A percentile compares a stretch with the other conserved stretches of the same genome.
Evolutionary conservation across 2,888 invertebrate species (phyloP).

Genomic region (Meloe dianella): DNA sequence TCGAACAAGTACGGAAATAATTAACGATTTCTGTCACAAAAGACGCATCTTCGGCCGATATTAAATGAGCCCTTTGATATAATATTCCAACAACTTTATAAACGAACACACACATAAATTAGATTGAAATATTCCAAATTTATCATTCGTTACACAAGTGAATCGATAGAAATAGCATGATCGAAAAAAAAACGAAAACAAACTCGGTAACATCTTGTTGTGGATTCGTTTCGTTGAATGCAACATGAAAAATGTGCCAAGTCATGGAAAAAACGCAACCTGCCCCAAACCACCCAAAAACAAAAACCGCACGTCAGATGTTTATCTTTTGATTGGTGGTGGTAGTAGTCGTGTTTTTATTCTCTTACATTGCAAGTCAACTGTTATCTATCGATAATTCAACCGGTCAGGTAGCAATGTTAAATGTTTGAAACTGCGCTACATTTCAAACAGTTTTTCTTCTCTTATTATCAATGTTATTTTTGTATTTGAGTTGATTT

Average conservation of each 20-base stretch:
- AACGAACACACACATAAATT: background rate
- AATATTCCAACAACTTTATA: background rate
- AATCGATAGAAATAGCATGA: background rate
- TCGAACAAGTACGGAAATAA: conserved; percentile 10
- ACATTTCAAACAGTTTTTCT: background rate
- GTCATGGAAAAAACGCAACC: conserved; percentile 5
- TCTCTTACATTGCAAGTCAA: background rate
- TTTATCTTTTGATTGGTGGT: conserved; percentile 9
- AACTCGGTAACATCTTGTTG: conserved; percentile 12
- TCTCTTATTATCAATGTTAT: too few relatives aligned
- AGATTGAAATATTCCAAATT: conserved; percentile 12
- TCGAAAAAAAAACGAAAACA: background rate
- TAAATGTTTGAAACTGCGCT: background rate
- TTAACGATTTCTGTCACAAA: background rate
- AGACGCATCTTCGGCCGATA: background rate
- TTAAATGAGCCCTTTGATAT: conserved; percentile 2
- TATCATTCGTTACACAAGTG: too few relatives aligned
- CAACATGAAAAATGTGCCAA: conserved; percentile 6
- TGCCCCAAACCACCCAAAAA: too few relatives aligned
- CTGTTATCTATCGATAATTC: conserved; percentile 5
- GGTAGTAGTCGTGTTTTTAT: background rate
- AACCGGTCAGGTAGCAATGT: background rate
- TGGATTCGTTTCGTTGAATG: background rate
- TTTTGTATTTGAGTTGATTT: background rate
- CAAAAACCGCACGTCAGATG: conserved; percentile 6